Evolutionary conservation across 2,797 vertebrate species (phyloP).

Genomic region (Notolepis coatsorum): DNA sequence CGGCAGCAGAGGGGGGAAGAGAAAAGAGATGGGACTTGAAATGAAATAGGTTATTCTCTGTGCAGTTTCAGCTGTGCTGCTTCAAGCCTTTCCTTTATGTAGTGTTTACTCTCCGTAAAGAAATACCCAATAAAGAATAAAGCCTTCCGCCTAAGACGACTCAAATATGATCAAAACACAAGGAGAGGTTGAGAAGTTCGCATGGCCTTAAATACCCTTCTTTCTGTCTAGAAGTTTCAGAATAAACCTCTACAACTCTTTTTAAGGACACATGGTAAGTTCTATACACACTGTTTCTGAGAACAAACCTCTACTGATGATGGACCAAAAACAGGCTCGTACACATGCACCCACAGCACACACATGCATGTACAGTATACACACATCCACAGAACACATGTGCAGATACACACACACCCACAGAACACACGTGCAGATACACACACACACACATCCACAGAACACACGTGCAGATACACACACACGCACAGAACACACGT

Average conservation of each 20-base stretch:
- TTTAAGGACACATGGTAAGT: constrained; percentile 11
- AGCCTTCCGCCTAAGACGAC: constrained; percentile 70
- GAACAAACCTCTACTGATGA: not conserved
- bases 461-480: not conserved
- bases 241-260: constrained; percentile 38
- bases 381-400: not conserved
- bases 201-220: constrained; percentile 65
- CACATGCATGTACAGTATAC: not conserved
- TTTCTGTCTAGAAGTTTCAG: constrained; percentile 57
- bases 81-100: too few relatives aligned
- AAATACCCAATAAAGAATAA: too few relatives aligned
- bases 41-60: constrained; percentile 81
- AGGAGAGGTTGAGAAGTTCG: constrained; percentile 71
- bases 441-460: not conserved
- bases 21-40: constrained; percentile 60
- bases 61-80: constrained; percentile 76
- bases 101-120: too few relatives aligned
- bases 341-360: not conserved
- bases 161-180: constrained; percentile 74
- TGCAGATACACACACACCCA: not conserved
- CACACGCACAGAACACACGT: not conserved
- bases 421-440: not conserved
- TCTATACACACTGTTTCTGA: not conserved
- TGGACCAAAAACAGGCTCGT: not conserved
- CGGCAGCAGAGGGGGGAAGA: constrained; percentile 71